Conservation (phyloP, 2,888 invertebrate species). For the Lasioglossum malachurum region DNA sequence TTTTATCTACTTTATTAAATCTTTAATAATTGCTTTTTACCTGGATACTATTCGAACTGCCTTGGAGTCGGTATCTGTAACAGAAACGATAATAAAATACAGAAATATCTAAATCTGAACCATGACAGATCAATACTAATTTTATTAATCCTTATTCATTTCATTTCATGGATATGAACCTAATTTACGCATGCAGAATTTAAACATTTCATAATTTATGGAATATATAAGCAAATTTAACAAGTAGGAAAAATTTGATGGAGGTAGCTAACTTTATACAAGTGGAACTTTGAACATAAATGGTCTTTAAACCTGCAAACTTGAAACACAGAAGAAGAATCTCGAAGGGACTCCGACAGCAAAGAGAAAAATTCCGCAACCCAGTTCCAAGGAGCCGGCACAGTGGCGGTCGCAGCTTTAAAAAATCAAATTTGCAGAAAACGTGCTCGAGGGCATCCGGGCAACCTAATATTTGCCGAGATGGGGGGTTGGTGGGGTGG, state of each 20-base stretch:
- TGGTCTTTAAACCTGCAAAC: neutral
- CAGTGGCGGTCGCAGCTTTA: neutral
- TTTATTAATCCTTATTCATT: neutral
- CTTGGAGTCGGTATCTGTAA: neutral
- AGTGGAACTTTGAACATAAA: neutral
- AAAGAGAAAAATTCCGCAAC: neutral
- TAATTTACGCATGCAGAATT: neutral
- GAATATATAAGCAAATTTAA: too few species aligned
- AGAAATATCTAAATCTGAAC: neutral
- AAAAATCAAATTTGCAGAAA: slow-evolving; percentile 1
- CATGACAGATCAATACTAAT: neutral
- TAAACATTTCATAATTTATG: neutral
- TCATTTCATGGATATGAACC: too few species aligned
- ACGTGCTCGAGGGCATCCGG: neutral
- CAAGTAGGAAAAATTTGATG: too few species aligned
- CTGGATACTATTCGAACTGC: neutral
- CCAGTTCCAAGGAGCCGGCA: neutral
- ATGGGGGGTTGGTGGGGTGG: neutral
- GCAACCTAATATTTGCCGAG: slow-evolving; percentile 1
- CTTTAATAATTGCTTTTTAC: neutral
- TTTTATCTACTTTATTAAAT: too few species aligned
- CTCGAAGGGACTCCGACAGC: neutral
- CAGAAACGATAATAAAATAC: neutral
- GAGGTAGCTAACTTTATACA: neutral
- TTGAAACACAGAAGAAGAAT: neutral